These are phyloP conservation scores for Pogonomyrmex californicus DNA, from an alignment of 1,140 invertebrate genomes.

Conservation along the genomic window DNA sequence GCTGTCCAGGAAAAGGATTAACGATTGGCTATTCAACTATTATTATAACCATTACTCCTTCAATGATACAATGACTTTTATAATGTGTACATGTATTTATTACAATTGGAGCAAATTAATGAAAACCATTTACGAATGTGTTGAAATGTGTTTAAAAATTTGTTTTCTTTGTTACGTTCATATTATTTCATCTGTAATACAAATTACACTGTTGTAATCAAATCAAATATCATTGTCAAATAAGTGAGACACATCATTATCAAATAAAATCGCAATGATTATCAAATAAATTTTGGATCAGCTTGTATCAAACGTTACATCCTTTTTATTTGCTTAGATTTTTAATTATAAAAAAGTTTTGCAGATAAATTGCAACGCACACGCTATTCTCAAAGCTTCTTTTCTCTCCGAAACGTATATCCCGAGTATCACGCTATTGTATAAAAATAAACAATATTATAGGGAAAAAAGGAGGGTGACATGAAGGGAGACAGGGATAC, in stretches of 20 bases:
- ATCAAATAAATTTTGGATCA: not conserved
- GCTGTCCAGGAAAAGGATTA: not conserved
- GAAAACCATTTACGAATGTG: not conserved
- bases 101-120: not conserved
- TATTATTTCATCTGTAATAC: not conserved
- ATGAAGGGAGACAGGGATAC: constrained; percentile 14
- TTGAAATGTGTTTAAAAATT: not conserved
- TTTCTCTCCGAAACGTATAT: not conserved
- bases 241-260: not conserved
- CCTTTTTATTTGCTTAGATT: not conserved
- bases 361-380: not conserved
- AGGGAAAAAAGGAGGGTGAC: constrained; percentile 1
- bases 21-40: constrained; percentile 13
- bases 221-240: not conserved
- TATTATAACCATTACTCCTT: not conserved
- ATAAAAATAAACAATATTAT: constrained; percentile 38
- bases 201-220: not conserved
- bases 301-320: not conserved
- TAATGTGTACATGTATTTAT: not conserved
- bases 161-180: not conserved
- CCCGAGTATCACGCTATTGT: constrained; percentile 6
- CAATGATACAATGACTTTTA: not conserved
- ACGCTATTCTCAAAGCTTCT: not conserved
- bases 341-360: not conserved
- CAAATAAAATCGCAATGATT: not conserved